Evolutionary conservation across 2,888 invertebrate species (phyloP).

Genomic region (Eretmocerus hayati): DNA sequence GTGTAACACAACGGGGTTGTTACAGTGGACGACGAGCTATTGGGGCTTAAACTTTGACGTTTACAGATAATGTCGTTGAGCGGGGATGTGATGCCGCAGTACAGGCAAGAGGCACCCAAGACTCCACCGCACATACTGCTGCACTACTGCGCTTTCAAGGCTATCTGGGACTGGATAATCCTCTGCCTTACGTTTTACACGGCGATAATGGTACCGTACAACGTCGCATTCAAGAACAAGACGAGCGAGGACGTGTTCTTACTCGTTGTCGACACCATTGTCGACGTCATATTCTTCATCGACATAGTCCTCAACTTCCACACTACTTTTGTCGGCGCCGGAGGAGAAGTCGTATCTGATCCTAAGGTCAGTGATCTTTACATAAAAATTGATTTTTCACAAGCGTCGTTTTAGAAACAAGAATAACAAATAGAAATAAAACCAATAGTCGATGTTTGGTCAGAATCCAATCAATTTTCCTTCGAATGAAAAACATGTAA

Average conservation of each 20-base stretch:
- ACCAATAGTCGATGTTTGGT: neutral
- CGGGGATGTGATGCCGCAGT: constrained; percentile 96
- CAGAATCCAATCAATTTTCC: too few species aligned
- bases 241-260: constrained; percentile 93
- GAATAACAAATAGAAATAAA: too few species aligned
- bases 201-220: constrained; percentile 97
- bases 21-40: too few species aligned
- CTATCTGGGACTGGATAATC: constrained; percentile 99
- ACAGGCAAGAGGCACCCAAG: constrained; percentile 98
- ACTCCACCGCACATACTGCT: constrained; percentile 98
- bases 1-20: too few species aligned
- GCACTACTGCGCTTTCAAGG: constrained; percentile 99
- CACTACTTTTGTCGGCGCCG: constrained; percentile 97
- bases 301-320: constrained; percentile 99
- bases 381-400: too few species aligned
- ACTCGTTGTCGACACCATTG: constrained; percentile 93
- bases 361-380: constrained; percentile 64
- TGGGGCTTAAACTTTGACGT: neutral
- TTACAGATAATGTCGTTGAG: constrained; percentile 91
- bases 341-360: constrained; percentile 95
- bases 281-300: constrained; percentile 99
- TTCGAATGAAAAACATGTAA: too few species aligned
- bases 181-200: constrained; percentile 99
- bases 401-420: too few species aligned
- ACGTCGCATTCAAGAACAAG: constrained; percentile 99